Evolutionary conservation across 2,797 vertebrate genomes (phyloP), one percentile per base, ranked within the genome.

Genomic region (Oreochromis grahami): DNA sequence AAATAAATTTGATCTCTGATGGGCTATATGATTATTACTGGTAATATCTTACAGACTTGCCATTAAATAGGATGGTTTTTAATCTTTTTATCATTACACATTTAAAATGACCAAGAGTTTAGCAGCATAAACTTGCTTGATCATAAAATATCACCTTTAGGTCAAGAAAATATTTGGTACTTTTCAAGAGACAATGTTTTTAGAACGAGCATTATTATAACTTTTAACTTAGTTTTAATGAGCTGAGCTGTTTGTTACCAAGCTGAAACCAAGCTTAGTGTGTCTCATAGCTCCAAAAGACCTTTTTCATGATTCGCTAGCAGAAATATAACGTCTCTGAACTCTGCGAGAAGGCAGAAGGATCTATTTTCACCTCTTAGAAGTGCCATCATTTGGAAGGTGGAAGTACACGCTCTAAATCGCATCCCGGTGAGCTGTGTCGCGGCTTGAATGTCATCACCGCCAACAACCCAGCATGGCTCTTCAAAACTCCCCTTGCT

Each of bases 321-420:
- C 88, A 77, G 82, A 81, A 93, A 84, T 81, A 90, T 89, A 88
- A 84, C 38, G 84, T 79, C 65, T 92, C 84, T 94, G 93, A 93
- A 94, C 92, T 90, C 89, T 77, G 88, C 29, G 80, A 93, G 90
- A 76, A 91, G 85, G 93, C 90, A 93, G 92, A 80, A 92, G 93
- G 90, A 91, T 91, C 91, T 94, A 91, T 93, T 93, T 94, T 87
- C 93, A 92, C 93, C 91, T 91, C 88, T 93, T 77, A 93, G 93
- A 94, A 91, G 89, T 92, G 92, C 83, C 91, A 87, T 92, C 91
- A 87, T 91, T 92, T 94, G 89, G 92, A 93, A 91, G 92, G 92
- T 93, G 94, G 91, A 91, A 87, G 92, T 89, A 93, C 90, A 91
- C 89, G 88, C 91, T 91, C 85, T 90, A 84, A 92, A 92, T 83